A percentile compares a stretch with the other conserved stretches of the same genome.
Conservation (phyloP, 2,113 vertebrate genomes). For the Clinocottus analis region DNA sequence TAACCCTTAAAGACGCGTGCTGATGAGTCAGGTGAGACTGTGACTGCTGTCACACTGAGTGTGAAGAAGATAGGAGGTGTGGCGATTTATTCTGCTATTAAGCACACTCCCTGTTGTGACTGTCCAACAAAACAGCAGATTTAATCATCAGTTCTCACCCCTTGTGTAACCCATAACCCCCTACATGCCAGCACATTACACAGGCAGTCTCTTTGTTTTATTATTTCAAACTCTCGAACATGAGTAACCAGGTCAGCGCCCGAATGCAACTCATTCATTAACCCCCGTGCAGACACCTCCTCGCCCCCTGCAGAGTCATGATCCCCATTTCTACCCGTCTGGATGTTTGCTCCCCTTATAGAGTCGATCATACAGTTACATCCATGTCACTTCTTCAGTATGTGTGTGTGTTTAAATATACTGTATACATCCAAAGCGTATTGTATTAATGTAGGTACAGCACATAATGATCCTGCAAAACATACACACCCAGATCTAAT, state of each 20-base stretch:
- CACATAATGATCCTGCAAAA: background rate
- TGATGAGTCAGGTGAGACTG: constrained; percentile 3
- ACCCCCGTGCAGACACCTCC: background rate
- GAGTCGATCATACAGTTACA: background rate
- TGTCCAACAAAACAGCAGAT: background rate
- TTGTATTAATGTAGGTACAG: background rate
- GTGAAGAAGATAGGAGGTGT: background rate
- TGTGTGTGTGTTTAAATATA: background rate
- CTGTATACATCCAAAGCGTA: background rate
- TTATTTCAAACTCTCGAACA: constrained; percentile 12
- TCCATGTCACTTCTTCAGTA: constrained; percentile 5
- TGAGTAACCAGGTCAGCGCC: constrained; percentile 43
- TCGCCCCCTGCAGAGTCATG: constrained; percentile 3
- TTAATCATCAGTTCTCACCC: background rate
- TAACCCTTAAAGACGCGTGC: background rate
- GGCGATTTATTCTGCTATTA: constrained; percentile 11
- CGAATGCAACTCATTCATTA: constrained; percentile 35
- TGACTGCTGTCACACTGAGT: constrained; percentile 11
- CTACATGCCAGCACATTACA: background rate
- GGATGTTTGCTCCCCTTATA: background rate
- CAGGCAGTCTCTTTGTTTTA: constrained; percentile 13
- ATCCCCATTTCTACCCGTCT: background rate
- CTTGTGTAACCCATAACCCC: background rate
- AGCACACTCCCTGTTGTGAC: constrained; percentile 41
- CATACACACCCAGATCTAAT: background rate